Conservation (phyloP, 2,888 invertebrate genomes). For the Galeruca laticollis region DNA sequence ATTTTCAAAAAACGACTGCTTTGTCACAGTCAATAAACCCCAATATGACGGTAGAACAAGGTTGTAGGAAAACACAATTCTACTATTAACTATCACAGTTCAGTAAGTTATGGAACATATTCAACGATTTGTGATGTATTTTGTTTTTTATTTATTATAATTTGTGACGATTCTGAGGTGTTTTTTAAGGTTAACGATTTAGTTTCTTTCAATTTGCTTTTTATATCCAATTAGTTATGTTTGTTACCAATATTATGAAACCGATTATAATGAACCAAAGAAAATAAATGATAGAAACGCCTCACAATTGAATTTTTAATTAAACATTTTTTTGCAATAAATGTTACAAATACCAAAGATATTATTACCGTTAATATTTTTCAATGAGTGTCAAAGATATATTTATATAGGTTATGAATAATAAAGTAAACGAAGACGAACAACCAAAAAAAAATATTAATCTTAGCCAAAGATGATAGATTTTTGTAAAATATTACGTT, state of each 20-base stretch:
- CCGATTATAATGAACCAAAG: neutral
- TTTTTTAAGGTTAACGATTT: neutral
- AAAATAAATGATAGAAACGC: neutral
- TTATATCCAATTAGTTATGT: neutral
- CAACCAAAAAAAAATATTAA: conserved; percentile 13
- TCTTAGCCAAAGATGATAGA: conserved; percentile 33
- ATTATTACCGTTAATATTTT: conserved; percentile 44
- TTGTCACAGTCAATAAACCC: conserved; percentile 84
- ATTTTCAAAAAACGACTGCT: conserved; percentile 93
- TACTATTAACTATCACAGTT: conserved; percentile 73
- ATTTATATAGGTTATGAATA: conserved; percentile 15
- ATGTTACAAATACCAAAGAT: conserved; percentile 60
- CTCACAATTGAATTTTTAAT: neutral
- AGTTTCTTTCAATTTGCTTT: conserved; percentile 35
- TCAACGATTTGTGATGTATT: conserved; percentile 34
- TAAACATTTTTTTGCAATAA: conserved; percentile 3
- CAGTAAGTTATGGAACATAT: conserved; percentile 70
- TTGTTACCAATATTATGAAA: neutral
- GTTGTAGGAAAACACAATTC: conserved; percentile 87
- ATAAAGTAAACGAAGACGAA: neutral
- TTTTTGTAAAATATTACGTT: conserved; percentile 25
- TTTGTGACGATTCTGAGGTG: conserved; percentile 42
- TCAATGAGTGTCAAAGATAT: conserved; percentile 31
- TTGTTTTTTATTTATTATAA: conserved; percentile 33
- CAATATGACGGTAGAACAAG: conserved; percentile 79